These are phyloP conservation scores for Marisa cornuarietis DNA, from an alignment of 1,140 invertebrate species.

Conservation along the genomic window DNA sequence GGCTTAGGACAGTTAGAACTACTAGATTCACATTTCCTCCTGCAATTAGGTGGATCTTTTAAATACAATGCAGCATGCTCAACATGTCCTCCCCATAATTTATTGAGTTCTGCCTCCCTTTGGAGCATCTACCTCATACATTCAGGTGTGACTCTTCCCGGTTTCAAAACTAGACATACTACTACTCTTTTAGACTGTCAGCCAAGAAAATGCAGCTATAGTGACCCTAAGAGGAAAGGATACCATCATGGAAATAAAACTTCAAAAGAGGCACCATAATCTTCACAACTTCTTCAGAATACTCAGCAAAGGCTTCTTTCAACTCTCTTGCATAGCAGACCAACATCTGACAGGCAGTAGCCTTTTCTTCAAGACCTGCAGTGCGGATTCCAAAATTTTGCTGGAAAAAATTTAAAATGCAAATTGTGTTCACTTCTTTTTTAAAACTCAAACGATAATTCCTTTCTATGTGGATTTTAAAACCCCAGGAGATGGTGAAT, in stretches of 20 bases:
- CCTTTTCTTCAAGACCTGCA: slow-evolving; percentile 94
- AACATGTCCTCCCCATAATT: not conserved
- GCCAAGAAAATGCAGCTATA: not conserved
- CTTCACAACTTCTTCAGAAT: slow-evolving; percentile 92
- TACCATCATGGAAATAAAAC: slow-evolving; percentile 97
- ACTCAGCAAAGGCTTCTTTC: slow-evolving; percentile 94
- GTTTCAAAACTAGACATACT: too few relatives aligned
- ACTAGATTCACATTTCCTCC: too few relatives aligned
- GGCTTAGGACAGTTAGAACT: too few relatives aligned
- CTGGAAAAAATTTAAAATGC: slow-evolving; percentile 51
- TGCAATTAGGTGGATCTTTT: too few relatives aligned
- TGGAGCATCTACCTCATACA: not conserved
- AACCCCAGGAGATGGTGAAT: not conserved
- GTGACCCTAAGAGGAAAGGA: slow-evolving; percentile 46
- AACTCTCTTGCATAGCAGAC: slow-evolving; percentile 98
- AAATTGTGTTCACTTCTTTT: too few relatives aligned
- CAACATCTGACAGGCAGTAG: slow-evolving; percentile 98
- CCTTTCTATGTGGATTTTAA: too few relatives aligned
- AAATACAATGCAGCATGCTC: not conserved
- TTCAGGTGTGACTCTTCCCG: too few relatives aligned
- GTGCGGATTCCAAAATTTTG: slow-evolving; percentile 72
- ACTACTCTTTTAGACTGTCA: too few relatives aligned
- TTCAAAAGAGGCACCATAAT: slow-evolving; percentile 94
- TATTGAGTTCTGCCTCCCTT: not conserved
- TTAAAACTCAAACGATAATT: too few relatives aligned